Evolutionary conservation across 2,888 invertebrate species (phyloP), one percentile per base, ranked within the genome.

Genomic region (Aquatica leii): DNA sequence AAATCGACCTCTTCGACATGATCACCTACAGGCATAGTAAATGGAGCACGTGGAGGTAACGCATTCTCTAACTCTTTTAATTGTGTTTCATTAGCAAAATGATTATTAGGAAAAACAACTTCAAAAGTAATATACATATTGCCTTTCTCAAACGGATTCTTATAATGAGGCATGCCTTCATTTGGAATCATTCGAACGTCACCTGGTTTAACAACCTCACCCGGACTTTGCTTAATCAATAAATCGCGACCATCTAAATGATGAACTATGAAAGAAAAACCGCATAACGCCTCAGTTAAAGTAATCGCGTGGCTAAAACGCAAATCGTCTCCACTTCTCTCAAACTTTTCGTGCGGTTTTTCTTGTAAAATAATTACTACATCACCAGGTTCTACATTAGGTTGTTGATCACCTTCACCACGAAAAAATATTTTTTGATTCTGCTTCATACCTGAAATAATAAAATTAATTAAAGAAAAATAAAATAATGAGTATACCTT

Each of bases 381-480:
- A 84, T 97, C 95, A 8, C 97, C 97, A 12, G 94, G 88, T 74
- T 93, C 92, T 34, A 92, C 86, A 66, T 90, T 92, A 56, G 94
- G 93, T 84, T 92, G 86, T 76, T 97, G 96, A 80, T 97, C 94
- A 31, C 97, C 97, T 82, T 96, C 95, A 35, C 93, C 92, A 70
- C 90, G 84, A 78, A 96, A 95, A 73, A 87, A 87, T 67, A 97
- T 91, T 80, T 93, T 94, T 78, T 95, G 91, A 74, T 90, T 89
- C 75, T 96, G 91, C 67, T 86, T 86, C 92, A 95, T 95, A 20
- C 81, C 75, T 69, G 46, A n/a, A 54, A 59, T 46, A 15, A 12
- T 6, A 58, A 61, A 48, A 14, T 6, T n/a, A n/a, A n/a, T n/a
- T n/a, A n/a, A n/a, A n/a, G 15, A 35, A 17, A 21, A 48, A 56